Conservation (phyloP, 2,797 vertebrate genomes). For the Galagoides demidoff region DNA sequence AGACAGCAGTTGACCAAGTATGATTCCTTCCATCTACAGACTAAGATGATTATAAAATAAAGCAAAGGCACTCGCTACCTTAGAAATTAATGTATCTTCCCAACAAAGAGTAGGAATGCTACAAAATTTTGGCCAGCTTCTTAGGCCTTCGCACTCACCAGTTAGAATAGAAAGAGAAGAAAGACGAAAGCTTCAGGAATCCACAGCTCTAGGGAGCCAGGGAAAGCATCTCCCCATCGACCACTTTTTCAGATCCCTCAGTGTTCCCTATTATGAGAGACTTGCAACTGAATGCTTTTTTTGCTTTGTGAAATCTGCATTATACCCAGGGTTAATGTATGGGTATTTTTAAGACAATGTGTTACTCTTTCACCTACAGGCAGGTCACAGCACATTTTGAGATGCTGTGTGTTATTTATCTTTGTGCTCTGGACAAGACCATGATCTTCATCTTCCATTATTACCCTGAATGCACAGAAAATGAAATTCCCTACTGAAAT, state of each 20-base stretch:
- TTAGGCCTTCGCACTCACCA: background rate
- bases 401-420: background rate
- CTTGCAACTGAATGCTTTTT: background rate
- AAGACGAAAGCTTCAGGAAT: background rate
- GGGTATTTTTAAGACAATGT: conserved; percentile 24
- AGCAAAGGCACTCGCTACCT: background rate
- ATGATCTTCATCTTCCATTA: conserved; percentile 27
- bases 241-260: background rate
- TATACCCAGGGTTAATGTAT: background rate
- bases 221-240: background rate
- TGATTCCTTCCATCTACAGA: background rate
- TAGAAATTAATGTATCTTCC: conserved; percentile 44
- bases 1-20: background rate
- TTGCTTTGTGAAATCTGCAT: conserved; percentile 15
- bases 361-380: background rate
- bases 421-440: background rate
- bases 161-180: background rate
- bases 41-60: background rate
- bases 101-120: background rate
- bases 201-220: background rate
- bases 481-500: background rate
- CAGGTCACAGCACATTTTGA: conserved; percentile 7
- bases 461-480: background rate
- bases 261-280: background rate
- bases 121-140: background rate